Evolutionary conservation across 2,888 invertebrate species (phyloP).

Genomic region (Acanthosepion esculentum): DNA sequence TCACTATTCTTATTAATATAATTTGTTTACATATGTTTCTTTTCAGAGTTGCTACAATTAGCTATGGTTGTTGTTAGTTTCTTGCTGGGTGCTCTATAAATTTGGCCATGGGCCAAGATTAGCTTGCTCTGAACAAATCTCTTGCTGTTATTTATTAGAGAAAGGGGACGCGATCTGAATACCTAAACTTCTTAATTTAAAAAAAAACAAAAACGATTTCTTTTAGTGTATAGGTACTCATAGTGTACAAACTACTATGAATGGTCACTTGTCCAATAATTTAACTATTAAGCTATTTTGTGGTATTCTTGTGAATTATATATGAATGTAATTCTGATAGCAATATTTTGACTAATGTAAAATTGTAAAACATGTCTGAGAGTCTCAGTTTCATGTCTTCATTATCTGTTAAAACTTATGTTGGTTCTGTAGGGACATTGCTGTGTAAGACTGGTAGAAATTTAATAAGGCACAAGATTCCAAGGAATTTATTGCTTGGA

Average conservation of each 20-base stretch:
- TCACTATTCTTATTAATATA: too few species aligned
- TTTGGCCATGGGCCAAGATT: too few species aligned
- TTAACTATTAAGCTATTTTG: neutral
- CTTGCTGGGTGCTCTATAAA: too few species aligned
- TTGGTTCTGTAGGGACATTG: neutral
- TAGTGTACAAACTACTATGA: neutral
- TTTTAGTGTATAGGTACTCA: neutral
- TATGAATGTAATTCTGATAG: neutral
- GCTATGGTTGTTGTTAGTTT: too few species aligned
- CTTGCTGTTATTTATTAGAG: neutral
- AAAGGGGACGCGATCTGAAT: neutral
- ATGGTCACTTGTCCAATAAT: neutral
- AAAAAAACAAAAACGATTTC: neutral
- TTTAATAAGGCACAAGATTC: constrained; percentile 33
- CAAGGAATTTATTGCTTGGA: constrained; percentile 14
- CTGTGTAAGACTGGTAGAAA: neutral
- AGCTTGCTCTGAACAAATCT: neutral
- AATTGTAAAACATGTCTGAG: neutral
- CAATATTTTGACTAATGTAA: neutral
- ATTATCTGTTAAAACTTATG: neutral
- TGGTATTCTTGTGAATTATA: neutral
- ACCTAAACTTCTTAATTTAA: neutral
- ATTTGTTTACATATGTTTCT: too few species aligned
- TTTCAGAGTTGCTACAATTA: too few species aligned
- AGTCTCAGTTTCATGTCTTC: neutral